These are phyloP conservation scores for Hemaris fuciformis DNA, from an alignment of 2,888 invertebrate species.

Conservation along the genomic window DNA sequence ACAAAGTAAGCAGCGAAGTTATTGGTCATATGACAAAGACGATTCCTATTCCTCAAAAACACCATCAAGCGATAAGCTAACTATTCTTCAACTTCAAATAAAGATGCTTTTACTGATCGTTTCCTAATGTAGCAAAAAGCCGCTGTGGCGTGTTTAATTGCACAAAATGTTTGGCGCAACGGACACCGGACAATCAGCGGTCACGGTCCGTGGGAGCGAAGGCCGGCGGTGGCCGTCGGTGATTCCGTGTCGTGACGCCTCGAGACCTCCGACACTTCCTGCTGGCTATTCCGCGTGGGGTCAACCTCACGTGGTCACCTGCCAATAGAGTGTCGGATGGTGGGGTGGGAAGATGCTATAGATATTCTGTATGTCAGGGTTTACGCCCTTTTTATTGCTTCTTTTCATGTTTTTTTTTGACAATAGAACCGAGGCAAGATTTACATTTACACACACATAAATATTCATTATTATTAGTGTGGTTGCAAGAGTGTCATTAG, in stretches of 20 bases:
- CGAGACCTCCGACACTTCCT: conserved; percentile 54
- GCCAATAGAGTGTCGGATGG: background rate
- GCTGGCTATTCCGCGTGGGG: conserved; percentile 31
- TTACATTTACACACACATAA: too few species aligned
- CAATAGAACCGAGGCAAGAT: too few species aligned
- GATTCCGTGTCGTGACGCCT: conserved; percentile 59
- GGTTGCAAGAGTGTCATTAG: too few species aligned
- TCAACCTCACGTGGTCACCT: background rate
- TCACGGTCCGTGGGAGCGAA: conserved; percentile 34
- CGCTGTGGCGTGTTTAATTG: conserved; percentile 19
- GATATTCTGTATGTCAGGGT: too few species aligned
- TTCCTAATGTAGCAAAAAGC: conserved; percentile 15
- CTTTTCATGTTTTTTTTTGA: too few species aligned
- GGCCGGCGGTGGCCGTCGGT: conserved; percentile 35
- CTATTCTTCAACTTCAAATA: background rate
- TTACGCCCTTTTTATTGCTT: too few species aligned
- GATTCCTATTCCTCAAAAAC: too few species aligned
- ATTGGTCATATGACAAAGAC: too few species aligned
- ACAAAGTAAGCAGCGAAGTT: too few species aligned
- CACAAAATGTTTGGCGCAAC: conserved; percentile 23
- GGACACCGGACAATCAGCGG: conserved; percentile 28
- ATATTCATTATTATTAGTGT: too few species aligned
- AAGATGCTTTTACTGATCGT: conserved; percentile 3
- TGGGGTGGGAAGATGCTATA: too few species aligned
- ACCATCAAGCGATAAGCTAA: too few species aligned